These are phyloP conservation scores for Pyrrhia umbra DNA, from an alignment of 2,888 invertebrate species.

Conservation along the genomic window DNA sequence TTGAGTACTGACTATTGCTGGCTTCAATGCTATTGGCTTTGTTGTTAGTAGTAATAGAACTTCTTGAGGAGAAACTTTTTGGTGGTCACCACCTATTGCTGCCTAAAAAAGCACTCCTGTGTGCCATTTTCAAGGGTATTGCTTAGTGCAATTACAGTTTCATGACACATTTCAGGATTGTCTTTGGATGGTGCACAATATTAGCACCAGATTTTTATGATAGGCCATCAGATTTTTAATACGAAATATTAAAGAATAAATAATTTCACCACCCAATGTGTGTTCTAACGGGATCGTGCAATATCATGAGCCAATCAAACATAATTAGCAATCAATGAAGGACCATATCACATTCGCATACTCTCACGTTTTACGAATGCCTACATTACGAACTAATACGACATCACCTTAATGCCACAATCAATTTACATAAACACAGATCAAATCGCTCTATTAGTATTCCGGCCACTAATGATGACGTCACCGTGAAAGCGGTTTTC, in stretches of 20 bases:
- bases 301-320: not conserved
- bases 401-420: conserved; percentile 14
- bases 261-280: not conserved
- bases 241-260: too few relatives aligned
- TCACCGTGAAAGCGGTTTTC: conserved; percentile 52
- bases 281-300: not conserved
- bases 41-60: not conserved
- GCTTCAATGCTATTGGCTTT: conserved; percentile 14
- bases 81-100: too few relatives aligned
- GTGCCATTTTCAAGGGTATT: too few relatives aligned
- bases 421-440: conserved; percentile 26
- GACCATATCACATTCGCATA: not conserved
- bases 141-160: too few relatives aligned
- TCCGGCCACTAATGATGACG: conserved; percentile 36
- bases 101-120: too few relatives aligned
- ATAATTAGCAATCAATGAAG: not conserved
- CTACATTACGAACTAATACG: conserved; percentile 1
- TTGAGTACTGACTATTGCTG: too few relatives aligned
- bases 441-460: conserved; percentile 19
- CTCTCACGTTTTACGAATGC: not conserved
- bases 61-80: too few relatives aligned
- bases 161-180: too few relatives aligned
- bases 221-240: too few relatives aligned
- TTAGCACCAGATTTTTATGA: too few relatives aligned
- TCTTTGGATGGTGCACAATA: too few relatives aligned